These are phyloP conservation scores for Heteromyza rotundicornis DNA, from an alignment of 2,888 invertebrate genomes.

Conservation along the genomic window DNA sequence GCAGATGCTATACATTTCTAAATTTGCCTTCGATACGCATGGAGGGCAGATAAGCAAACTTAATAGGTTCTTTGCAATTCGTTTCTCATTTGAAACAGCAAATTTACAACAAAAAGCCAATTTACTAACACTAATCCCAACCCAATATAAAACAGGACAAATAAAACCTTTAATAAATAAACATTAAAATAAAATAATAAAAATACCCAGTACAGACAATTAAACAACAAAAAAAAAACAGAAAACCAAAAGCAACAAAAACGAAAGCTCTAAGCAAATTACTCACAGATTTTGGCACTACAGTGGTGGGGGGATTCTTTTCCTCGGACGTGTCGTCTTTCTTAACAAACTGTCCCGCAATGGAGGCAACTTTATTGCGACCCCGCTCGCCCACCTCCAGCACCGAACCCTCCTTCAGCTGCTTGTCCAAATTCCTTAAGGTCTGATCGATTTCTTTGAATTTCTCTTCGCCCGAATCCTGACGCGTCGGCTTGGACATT, in stretches of 20 bases:
- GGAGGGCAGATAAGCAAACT: no score
- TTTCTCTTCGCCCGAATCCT: slow-evolving; percentile 68
- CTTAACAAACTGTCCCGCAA: slow-evolving; percentile 78
- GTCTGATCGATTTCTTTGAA: slow-evolving; percentile 77
- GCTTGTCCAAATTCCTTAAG: slow-evolving; percentile 73
- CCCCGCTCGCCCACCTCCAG: slow-evolving; percentile 70
- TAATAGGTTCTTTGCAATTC: no score
- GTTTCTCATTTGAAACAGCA: no score
- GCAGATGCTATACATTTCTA: no score
- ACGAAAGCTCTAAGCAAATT: slow-evolving; percentile 33
- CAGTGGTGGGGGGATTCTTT: slow-evolving; percentile 52
- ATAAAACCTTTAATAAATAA: no score
- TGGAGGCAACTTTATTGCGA: slow-evolving; percentile 81
- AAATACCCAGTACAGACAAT: slow-evolving; percentile 25
- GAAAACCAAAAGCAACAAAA: slow-evolving; percentile 14
- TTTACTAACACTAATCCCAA: no score
- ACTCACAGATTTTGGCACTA: slow-evolving; percentile 63
- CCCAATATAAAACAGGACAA: no score
- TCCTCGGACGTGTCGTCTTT: slow-evolving; percentile 61
- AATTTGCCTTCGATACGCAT: no score
- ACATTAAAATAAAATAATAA: slow-evolving; percentile 8
- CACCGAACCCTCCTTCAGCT: slow-evolving; percentile 78
- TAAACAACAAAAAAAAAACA: slow-evolving; percentile 20
- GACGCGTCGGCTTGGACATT: slow-evolving; percentile 72
- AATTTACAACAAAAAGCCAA: no score